Conservation (phyloP, 2,888 invertebrate genomes). For the Metopia argyrocephala region DNA sequence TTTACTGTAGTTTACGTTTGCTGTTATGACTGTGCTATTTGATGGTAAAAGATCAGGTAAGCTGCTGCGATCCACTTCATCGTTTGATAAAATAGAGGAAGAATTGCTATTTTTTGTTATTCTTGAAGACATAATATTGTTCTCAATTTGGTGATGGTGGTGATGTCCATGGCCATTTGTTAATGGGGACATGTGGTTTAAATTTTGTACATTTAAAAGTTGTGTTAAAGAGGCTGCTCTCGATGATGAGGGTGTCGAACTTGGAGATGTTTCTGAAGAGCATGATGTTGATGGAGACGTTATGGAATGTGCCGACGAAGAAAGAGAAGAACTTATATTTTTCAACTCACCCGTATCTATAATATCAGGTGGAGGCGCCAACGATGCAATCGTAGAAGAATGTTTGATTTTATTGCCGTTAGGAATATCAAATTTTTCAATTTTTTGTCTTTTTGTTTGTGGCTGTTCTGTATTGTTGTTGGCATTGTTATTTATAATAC, state of each 20-base stretch:
- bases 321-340: slow-evolving; percentile 71
- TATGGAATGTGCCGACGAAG: slow-evolving; percentile 72
- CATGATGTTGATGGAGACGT: slow-evolving; percentile 69
- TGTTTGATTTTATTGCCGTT: slow-evolving; percentile 32
- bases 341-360: slow-evolving; percentile 67
- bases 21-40: slow-evolving; percentile 52
- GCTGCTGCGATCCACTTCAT: slow-evolving; percentile 75
- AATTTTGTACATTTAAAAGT: slow-evolving; percentile 70
- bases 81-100: slow-evolving; percentile 64
- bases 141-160: slow-evolving; percentile 32
- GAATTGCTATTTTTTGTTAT: slow-evolving; percentile 7
- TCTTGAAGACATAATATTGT: slow-evolving; percentile 49
- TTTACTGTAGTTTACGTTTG: slow-evolving; percentile 15
- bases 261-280: slow-evolving; percentile 72
- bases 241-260: slow-evolving; percentile 73
- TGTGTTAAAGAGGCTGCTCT: slow-evolving; percentile 73
- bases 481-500: slow-evolving; percentile 80
- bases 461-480: slow-evolving; percentile 86
- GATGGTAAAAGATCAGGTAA: slow-evolving; percentile 70
- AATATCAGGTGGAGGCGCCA: slow-evolving; percentile 70
- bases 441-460: slow-evolving; percentile 89
- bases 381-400: slow-evolving; percentile 30
- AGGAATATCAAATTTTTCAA: slow-evolving; percentile 78
- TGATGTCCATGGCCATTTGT: slow-evolving; percentile 54
- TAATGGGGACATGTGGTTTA: slow-evolving; percentile 71